Evolutionary conservation across 2,113 vertebrate species (phyloP).

Genomic region (Hirundichthys speculiger): DNA sequence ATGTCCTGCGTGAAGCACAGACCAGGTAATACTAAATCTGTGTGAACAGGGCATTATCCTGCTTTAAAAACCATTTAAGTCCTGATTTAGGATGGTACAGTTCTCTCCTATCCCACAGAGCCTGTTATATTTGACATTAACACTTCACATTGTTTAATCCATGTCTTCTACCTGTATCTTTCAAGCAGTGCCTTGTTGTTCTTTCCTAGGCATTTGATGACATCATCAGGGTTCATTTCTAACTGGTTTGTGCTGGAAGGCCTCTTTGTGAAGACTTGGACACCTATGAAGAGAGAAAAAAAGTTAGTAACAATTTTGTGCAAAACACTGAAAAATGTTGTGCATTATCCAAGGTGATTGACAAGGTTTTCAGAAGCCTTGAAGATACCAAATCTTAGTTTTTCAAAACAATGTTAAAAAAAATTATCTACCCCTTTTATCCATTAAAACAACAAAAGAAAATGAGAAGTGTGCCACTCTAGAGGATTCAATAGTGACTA

Average conservation of each 20-base stretch:
- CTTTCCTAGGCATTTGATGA: conserved; percentile 88
- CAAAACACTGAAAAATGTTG: too few species aligned
- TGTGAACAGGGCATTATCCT: background rate
- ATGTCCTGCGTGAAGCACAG: too few species aligned
- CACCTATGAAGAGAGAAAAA: conserved; percentile 69
- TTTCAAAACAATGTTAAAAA: too few species aligned
- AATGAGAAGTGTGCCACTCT: too few species aligned
- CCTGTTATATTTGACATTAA: background rate
- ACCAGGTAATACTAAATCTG: too few species aligned
- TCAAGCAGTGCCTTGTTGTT: conserved; percentile 85
- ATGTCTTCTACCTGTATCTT: conserved; percentile 83
- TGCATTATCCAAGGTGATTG: too few species aligned
- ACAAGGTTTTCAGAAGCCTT: too few species aligned
- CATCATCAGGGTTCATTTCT: conserved; percentile 84
- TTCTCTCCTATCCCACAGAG: too few species aligned
- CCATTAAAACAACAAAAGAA: too few species aligned
- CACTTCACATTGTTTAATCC: background rate
- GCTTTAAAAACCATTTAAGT: background rate
- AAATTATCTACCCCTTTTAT: too few species aligned
- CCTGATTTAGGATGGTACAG: background rate
- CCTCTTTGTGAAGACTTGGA: conserved; percentile 93
- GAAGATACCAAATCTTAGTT: too few species aligned
- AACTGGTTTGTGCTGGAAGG: conserved; percentile 76
- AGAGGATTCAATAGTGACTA: too few species aligned
- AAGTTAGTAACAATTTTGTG: background rate